Conservation (phyloP, 2,888 invertebrate species). For the Lypha dubia region DNA sequence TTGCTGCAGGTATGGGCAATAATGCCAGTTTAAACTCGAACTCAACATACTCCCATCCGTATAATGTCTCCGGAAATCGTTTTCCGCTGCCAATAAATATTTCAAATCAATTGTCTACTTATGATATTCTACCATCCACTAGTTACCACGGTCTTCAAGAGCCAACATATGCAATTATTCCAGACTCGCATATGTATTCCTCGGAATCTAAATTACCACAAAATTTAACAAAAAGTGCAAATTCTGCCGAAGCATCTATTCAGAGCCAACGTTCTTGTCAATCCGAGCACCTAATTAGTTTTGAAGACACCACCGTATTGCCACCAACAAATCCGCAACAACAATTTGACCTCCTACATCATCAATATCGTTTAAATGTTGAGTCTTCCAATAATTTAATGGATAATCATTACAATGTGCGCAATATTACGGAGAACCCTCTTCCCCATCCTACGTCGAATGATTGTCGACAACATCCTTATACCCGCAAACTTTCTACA, state of each 20-base stretch:
- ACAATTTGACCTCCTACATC: conserved; percentile 62
- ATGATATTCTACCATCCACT: conserved; percentile 61
- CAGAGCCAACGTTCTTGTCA: conserved; percentile 79
- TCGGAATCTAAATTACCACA: conserved; percentile 72
- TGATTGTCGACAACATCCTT: conserved; percentile 6
- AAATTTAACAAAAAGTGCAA: conserved; percentile 28
- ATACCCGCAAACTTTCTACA: conserved; percentile 1
- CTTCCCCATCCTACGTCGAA: background rate
- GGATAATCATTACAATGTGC: conserved; percentile 41
- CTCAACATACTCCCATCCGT: conserved; percentile 77
- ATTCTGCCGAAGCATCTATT: conserved; percentile 67
- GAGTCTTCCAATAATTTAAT: conserved; percentile 29
- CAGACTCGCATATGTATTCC: conserved; percentile 77
- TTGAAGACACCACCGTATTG: conserved; percentile 77
- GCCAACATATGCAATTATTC: conserved; percentile 70
- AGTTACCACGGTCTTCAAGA: conserved; percentile 71
- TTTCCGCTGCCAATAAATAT: conserved; percentile 82
- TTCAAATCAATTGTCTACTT: conserved; percentile 80
- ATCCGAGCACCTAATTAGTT: conserved; percentile 81
- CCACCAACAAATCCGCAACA: conserved; percentile 68
- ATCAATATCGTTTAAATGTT: conserved; percentile 23
- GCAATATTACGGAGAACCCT: background rate
- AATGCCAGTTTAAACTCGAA: conserved; percentile 61
- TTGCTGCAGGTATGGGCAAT: background rate
- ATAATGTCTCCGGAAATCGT: conserved; percentile 83